Evolutionary conservation across 2,113 vertebrate species (phyloP).

Genomic region (Collichthys lucidus): DNA sequence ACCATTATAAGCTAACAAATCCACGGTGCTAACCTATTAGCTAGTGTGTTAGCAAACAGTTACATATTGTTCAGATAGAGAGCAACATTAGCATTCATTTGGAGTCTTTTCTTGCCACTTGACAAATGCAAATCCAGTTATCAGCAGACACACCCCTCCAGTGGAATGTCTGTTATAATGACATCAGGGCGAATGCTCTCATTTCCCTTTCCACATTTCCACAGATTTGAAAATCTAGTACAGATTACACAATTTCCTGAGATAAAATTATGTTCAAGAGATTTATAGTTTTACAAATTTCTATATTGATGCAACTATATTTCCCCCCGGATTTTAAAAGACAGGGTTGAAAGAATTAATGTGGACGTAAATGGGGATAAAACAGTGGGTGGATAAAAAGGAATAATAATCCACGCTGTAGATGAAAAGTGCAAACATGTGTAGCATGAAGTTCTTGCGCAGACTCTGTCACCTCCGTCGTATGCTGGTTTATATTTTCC

Average conservation of each 20-base stretch:
- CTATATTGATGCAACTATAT: not conserved
- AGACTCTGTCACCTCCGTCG: constrained; percentile 13
- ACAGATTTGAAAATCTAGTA: not conserved
- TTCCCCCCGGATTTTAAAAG: not conserved
- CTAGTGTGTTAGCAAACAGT: not conserved
- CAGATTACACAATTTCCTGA: not conserved
- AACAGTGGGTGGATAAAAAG: no score
- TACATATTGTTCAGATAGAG: not conserved
- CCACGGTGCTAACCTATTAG: not conserved
- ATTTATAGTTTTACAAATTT: not conserved
- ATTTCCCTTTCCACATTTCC: constrained; percentile 10
- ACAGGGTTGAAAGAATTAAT: not conserved
- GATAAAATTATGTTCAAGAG: not conserved
- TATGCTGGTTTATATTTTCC: not conserved
- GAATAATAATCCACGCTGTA: not conserved
- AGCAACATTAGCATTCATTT: not conserved
- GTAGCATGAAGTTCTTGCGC: not conserved
- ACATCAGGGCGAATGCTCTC: not conserved
- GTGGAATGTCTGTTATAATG: constrained; percentile 54
- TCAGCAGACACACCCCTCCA: constrained; percentile 22
- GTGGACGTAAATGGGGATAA: no score
- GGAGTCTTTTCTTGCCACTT: not conserved
- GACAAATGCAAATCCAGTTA: not conserved
- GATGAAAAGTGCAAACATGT: constrained; percentile 17
- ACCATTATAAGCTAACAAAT: not conserved